Evolutionary conservation across 2,113 vertebrate species (phyloP).

Genomic region (Pseudorhombus dupliciocellatus): DNA sequence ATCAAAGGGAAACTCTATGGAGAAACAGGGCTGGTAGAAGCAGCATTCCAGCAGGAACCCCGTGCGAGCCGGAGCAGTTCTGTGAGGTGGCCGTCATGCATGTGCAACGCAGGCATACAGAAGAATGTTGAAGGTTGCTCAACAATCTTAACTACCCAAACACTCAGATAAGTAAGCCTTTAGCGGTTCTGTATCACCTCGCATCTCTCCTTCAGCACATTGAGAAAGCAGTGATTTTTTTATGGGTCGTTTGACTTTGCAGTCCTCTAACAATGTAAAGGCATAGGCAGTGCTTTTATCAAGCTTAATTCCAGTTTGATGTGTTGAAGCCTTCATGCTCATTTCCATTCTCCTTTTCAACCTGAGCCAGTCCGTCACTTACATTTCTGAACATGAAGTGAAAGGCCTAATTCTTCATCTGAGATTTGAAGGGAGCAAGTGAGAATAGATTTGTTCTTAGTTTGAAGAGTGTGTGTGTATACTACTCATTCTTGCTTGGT

Average conservation of each 20-base stretch:
- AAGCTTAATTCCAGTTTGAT: not conserved
- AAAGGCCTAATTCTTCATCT: not conserved
- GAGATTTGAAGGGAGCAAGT: not conserved
- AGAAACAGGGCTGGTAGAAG: not conserved
- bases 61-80: not conserved
- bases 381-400: conserved; percentile 9
- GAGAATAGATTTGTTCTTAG: conserved; percentile 1
- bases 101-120: not conserved
- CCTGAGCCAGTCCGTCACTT: conserved; percentile 18
- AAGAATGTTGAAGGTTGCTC: not conserved
- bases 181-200: conserved; percentile 6
- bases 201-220: not conserved
- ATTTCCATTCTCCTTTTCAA: conserved; percentile 30
- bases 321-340: conserved; percentile 5
- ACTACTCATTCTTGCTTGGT: conserved; percentile 3
- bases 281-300: not conserved
- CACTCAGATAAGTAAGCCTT: not conserved
- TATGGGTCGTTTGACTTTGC: not conserved
- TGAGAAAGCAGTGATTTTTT: conserved; percentile 15
- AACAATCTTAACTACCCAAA: not conserved
- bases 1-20: too few relatives aligned
- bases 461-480: not conserved
- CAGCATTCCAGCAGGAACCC: too few relatives aligned
- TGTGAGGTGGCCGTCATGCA: not conserved
- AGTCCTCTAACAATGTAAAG: conserved; percentile 15